These are phyloP conservation scores for Gymnothorax reevesii DNA, from an alignment of 2,797 vertebrate species.

Conservation along the genomic window DNA sequence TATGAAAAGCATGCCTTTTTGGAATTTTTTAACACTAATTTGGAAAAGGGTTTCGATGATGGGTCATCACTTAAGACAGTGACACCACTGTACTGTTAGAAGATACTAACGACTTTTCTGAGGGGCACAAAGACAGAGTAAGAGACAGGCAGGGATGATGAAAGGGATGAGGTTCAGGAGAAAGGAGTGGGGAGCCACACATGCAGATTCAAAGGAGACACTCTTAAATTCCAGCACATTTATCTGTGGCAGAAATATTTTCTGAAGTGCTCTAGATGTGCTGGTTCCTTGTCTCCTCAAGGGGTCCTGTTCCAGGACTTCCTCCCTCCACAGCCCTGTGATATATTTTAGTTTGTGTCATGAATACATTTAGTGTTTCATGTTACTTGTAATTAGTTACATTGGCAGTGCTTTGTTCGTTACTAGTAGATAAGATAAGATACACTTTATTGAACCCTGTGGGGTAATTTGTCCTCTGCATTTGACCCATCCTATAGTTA, in stretches of 20 bases:
- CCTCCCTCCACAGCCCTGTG: conserved; percentile 41
- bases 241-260: conserved; percentile 76
- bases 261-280: conserved; percentile 78
- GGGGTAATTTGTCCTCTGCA: no score
- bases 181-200: neutral
- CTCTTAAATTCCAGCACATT: conserved; percentile 75
- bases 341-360: no score
- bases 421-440: no score
- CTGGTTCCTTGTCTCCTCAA: conserved; percentile 51
- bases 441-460: no score
- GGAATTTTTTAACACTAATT: no score
- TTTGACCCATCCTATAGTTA: no score
- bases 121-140: conserved; percentile 35
- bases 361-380: no score
- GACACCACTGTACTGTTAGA: conserved; percentile 62
- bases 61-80: conserved; percentile 9
- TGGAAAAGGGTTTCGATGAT: no score
- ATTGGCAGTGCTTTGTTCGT: no score
- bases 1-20: no score
- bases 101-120: conserved; percentile 41
- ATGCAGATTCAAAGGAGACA: conserved; percentile 68
- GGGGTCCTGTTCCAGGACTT: conserved; percentile 52
- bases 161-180: conserved; percentile 23
- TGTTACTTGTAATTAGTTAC: no score
- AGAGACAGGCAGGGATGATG: conserved; percentile 24